Evolutionary conservation across 2,888 invertebrate species (phyloP).

Genomic region (Lypha dubia): DNA sequence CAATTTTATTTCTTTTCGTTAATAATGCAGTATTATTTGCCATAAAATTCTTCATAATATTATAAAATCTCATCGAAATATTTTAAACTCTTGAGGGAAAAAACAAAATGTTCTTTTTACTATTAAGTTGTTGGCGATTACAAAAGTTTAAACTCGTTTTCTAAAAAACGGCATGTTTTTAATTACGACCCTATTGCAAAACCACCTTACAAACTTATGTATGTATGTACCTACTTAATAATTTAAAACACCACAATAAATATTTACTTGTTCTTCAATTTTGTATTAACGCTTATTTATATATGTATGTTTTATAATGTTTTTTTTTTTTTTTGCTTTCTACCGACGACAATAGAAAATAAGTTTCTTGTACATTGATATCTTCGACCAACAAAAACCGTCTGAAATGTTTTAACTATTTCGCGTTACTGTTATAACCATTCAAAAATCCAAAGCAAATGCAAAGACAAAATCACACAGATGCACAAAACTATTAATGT

Average conservation of each 20-base stretch:
- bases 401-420: neutral
- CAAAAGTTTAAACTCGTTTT: too few species aligned
- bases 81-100: too few species aligned
- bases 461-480: neutral
- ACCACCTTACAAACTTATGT: too few species aligned
- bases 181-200: too few species aligned
- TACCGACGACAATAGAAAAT: neutral
- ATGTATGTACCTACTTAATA: neutral
- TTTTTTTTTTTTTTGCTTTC: neutral
- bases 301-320: too few species aligned
- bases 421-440: constrained; percentile 11
- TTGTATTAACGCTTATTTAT: neutral
- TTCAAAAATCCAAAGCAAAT: neutral
- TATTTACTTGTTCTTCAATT: neutral
- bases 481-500: neutral
- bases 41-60: too few species aligned
- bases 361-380: constrained; percentile 14
- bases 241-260: neutral
- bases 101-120: too few species aligned
- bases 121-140: too few species aligned
- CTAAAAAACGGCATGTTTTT: too few species aligned
- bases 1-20: too few species aligned
- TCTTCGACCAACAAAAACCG: constrained; percentile 21
- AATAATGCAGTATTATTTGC: too few species aligned
- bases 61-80: too few species aligned